Evolutionary conservation across 2,888 invertebrate species (phyloP).

Genomic region (Drosophila falleni): DNA sequence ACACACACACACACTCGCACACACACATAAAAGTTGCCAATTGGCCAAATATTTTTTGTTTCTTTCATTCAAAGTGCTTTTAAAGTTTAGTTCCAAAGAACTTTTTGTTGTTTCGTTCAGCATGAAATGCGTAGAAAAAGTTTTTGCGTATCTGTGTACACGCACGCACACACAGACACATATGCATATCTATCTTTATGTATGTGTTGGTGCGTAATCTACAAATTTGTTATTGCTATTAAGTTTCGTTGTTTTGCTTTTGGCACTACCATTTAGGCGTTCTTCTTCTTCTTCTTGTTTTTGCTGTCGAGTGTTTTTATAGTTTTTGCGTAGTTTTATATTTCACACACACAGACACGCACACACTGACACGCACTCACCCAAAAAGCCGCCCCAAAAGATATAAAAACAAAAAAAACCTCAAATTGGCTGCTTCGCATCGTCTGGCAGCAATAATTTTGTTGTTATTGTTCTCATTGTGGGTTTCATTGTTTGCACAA

Average conservation of each 20-base stretch:
- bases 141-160: conserved; percentile 23
- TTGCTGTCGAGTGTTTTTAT: conserved; percentile 55
- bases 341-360: conserved; percentile 18
- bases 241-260: conserved; percentile 33
- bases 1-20: conserved; percentile 10
- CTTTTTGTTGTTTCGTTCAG: conserved; percentile 27
- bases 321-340: conserved; percentile 74
- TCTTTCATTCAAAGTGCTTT: conserved; percentile 17
- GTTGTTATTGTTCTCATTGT: conserved; percentile 40
- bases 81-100: conserved; percentile 24
- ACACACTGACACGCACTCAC: conserved; percentile 4
- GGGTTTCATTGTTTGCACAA: conserved; percentile 38
- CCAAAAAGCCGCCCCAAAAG: conserved; percentile 30
- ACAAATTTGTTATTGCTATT: conserved; percentile 47
- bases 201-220: conserved; percentile 55
- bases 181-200: not conserved
- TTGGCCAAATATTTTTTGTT: conserved; percentile 39
- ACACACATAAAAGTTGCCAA: conserved; percentile 65
- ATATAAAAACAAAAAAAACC: conserved; percentile 35
- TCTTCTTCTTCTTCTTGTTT: conserved; percentile 3
- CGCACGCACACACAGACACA: not conserved
- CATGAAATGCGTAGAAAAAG: conserved; percentile 68
- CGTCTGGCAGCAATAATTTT: conserved; percentile 45
- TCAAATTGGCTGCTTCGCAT: conserved; percentile 45
- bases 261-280: conserved; percentile 14